phyloP scores from a whole-genome alignment of 1,140 invertebrate species.

The Drosophila orena region DNA sequence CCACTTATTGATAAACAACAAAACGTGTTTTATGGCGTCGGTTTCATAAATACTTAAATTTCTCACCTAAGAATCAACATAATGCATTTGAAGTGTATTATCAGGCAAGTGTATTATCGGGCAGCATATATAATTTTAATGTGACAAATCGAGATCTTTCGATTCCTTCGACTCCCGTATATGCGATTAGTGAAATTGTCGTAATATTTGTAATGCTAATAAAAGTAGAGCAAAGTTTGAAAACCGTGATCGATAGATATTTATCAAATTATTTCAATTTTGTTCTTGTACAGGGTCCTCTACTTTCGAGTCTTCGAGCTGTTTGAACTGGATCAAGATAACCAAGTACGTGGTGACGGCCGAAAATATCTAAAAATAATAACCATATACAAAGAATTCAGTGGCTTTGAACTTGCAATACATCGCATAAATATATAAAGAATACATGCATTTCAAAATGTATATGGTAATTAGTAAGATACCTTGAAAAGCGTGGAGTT shows the following conservation, averaged over 20 bases:
- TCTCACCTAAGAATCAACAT: conserved; percentile 10
- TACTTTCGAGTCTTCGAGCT: conserved; percentile 77
- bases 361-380: conserved; percentile 72
- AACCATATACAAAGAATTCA: too few species aligned
- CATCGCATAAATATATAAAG: too few species aligned
- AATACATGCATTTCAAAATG: too few species aligned
- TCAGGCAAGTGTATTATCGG: conserved; percentile 28
- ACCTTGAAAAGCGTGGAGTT: conserved; percentile 83
- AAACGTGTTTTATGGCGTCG: conserved; percentile 34
- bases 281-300: conserved; percentile 49
- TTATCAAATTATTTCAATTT: conserved; percentile 9
- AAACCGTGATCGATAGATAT: conserved; percentile 35
- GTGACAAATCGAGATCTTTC: conserved; percentile 5
- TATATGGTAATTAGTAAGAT: not conserved
- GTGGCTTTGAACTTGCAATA: too few species aligned
- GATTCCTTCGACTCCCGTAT: conserved; percentile 30
- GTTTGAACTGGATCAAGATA: conserved; percentile 82
- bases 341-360: conserved; percentile 82
- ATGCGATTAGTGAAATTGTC: conserved; percentile 67
- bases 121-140: conserved; percentile 32
- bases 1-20: not conserved
- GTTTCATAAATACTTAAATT: conserved; percentile 57
- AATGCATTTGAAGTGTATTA: conserved; percentile 43
- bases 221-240: conserved; percentile 50
- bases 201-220: conserved; percentile 66